phyloP scores from a whole-genome alignment of 2,888 invertebrate species.

The Agonopterix heracliana region DNA sequence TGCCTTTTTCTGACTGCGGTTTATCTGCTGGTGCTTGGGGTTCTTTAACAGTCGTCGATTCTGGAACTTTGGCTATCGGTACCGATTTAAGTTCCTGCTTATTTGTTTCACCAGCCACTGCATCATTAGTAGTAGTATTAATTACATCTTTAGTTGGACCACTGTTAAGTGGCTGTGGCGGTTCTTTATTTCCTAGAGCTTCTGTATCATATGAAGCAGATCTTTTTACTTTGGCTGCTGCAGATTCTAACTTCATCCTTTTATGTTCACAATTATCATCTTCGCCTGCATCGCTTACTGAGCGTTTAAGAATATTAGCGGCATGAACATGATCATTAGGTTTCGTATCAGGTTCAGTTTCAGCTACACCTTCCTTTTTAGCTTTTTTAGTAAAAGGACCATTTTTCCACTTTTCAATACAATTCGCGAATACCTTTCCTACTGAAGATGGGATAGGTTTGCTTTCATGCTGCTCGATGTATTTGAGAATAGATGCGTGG shows the following conservation, averaged over 20 bases:
- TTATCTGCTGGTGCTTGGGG: constrained; percentile 19
- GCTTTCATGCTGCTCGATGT: constrained; percentile 85
- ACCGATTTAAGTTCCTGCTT: neutral
- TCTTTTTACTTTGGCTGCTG: constrained; percentile 62
- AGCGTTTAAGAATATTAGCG: constrained; percentile 66
- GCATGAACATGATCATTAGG: constrained; percentile 50
- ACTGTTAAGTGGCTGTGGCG: neutral
- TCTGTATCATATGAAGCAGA: constrained; percentile 68
- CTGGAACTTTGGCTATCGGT: no score
- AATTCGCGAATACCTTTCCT: constrained; percentile 77
- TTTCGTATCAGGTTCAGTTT: constrained; percentile 38
- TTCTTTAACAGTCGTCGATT: constrained; percentile 10
- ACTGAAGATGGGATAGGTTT: constrained; percentile 78
- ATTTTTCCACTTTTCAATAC: constrained; percentile 68
- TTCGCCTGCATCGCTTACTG: constrained; percentile 64
- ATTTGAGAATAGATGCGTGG: constrained; percentile 92
- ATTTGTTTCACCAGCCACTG: constrained; percentile 11
- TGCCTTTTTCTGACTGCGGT: constrained; percentile 10
- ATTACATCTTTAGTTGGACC: neutral
- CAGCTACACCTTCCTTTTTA: constrained; percentile 40
- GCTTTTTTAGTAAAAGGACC: constrained; percentile 57
- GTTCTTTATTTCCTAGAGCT: constrained; percentile 34
- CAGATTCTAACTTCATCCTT: constrained; percentile 54
- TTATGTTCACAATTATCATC: constrained; percentile 61
- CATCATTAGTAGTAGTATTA: neutral